Percentiles rank a stretch among this genome's conserved stretches.
These are phyloP conservation scores for Alces alces DNA, from an alignment of 2,113 vertebrate genomes.

Conservation along the genomic window DNA sequence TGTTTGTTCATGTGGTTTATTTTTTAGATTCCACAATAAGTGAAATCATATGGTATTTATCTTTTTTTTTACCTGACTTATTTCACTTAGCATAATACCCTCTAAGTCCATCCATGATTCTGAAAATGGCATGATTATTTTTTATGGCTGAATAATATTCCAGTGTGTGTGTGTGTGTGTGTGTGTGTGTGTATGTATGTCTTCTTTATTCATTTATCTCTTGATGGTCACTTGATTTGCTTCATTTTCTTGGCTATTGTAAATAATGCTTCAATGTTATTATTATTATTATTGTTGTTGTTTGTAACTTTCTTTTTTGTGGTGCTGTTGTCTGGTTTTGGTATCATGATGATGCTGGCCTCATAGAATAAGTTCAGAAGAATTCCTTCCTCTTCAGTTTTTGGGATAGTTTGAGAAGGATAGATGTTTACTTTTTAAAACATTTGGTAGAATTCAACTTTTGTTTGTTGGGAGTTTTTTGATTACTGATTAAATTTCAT, in stretches of 20 bases:
- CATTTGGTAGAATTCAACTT: background rate
- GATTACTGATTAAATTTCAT: background rate
- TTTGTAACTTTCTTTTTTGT: background rate
- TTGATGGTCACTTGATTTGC: background rate
- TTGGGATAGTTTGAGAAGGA: background rate
- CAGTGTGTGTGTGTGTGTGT: background rate
- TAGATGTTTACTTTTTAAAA: background rate
- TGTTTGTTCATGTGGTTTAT: background rate
- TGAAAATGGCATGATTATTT: background rate
- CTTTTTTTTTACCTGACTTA: background rate
- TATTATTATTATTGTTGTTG: background rate
- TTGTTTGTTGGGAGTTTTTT: background rate
- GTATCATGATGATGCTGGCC: background rate
- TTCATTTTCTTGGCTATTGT: background rate
- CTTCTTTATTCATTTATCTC: background rate
- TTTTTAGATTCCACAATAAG: background rate
- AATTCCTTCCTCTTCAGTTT: background rate
- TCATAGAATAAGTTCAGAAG: background rate
- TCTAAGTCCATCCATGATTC: background rate
- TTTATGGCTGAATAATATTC: background rate
- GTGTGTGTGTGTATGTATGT: rapidly evolving
- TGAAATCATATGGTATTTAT: background rate
- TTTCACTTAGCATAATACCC: background rate
- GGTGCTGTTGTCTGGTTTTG: background rate
- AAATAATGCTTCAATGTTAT: background rate